Evolutionary conservation across 2,113 vertebrate genomes (phyloP), one percentile per base, ranked within the genome.

Genomic region (Lepisosteus osseus): DNA sequence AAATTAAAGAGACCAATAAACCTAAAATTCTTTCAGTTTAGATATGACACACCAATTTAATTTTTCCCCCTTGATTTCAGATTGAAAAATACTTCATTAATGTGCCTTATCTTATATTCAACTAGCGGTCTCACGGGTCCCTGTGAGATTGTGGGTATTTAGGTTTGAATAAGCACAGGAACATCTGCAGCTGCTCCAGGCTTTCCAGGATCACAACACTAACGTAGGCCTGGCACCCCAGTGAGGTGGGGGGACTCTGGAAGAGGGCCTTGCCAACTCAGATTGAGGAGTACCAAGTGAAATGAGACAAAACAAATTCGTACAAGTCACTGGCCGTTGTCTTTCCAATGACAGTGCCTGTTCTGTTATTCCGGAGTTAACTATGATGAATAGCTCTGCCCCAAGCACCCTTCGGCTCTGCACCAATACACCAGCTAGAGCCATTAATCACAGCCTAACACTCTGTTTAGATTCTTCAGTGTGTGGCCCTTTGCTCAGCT

Each of bases 401-500:
- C 29, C 4, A 4, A 3, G 41, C 62, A n/a, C 62, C 62, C 62
- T 29, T 41, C 62, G 8, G 7, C 17, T 17, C 29, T 65, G 41
- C 62, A 65, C 62, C 17, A 40, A 29, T 8, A 29, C 62, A 65
- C 17, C 62, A 41, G 62, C 62, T 40, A 40, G 8, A 29, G n/a
- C 62, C 62, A 65, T 65, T 65, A 65, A 65, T 65, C 62, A 65
- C 17, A 17, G n/a, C 11, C 6, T 29, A 65, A 65, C 62, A 65
- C 29, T 65, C 29, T 65, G 62, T 65, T 65, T 65, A 41, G 62
- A 8, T 65, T 65, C 29, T 65, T 65, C 62, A 40, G 17, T 65
- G 62, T 65, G 62, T 65, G 62, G 62, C 62, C 62, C 62, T 65
- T 7, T 12, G 62, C 62, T 65, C 62, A 29, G 62, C 62, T 65